phyloP scores from a whole-genome alignment of 2,113 vertebrate genomes.

The Parus major region DNA sequence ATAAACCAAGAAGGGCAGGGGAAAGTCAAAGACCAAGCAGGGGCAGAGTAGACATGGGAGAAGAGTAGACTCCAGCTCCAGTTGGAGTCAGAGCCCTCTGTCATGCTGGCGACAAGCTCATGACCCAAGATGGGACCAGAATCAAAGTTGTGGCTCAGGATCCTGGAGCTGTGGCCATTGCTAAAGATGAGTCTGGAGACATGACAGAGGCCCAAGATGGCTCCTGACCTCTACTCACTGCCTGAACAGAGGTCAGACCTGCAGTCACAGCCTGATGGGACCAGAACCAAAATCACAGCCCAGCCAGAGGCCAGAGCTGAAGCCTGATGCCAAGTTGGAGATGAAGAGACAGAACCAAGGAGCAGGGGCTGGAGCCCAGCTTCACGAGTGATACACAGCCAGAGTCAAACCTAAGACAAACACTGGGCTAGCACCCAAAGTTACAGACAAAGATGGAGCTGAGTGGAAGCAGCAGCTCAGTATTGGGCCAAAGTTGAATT shows the following conservation, averaged over 20 bases:
- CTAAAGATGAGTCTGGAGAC: not conserved
- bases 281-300: not conserved
- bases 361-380: not conserved
- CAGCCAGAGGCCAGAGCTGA: not conserved
- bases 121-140: not conserved
- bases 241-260: not conserved
- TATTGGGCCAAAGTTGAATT: not conserved
- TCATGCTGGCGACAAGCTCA: not conserved
- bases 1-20: not conserved
- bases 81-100: not conserved
- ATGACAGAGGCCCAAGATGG: not conserved
- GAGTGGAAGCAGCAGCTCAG: accelerated
- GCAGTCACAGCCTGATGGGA: not conserved
- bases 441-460: not conserved
- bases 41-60: not conserved
- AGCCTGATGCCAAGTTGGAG: not conserved
- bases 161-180: not conserved
- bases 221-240: not conserved
- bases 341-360: not conserved
- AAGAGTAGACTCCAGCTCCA: not conserved
- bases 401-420: not conserved
- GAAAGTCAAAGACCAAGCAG: not conserved
- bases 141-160: not conserved
- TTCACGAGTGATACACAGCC: not conserved
- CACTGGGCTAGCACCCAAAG: not conserved